Evolutionary conservation across 2,113 vertebrate genomes (phyloP).

Genomic region (Vimba vimba): DNA sequence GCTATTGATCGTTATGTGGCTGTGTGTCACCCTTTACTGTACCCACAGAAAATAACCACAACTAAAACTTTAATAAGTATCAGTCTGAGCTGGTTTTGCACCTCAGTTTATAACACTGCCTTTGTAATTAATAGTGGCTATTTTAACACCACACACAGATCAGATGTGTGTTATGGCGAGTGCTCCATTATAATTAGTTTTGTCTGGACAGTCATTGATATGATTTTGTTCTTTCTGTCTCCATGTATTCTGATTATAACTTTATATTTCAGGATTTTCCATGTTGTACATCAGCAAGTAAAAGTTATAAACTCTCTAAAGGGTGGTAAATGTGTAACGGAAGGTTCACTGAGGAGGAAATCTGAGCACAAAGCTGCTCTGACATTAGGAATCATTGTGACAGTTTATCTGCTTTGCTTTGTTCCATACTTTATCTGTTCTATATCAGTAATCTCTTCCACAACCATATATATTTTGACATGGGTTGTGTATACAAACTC

Average conservation of each 20-base stretch:
- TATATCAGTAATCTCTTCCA: too few relatives aligned
- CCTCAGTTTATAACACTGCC: too few relatives aligned
- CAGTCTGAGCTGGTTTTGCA: slow-evolving; percentile 56
- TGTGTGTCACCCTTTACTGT: slow-evolving; percentile 1
- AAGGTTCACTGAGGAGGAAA: background rate
- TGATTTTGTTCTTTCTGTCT: background rate
- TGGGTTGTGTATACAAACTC: background rate
- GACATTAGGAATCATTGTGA: slow-evolving; percentile 27
- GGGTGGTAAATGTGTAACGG: background rate
- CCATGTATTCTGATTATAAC: slow-evolving; percentile 4
- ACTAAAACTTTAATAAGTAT: slow-evolving; percentile 46
- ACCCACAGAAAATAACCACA: background rate
- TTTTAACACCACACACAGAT: background rate
- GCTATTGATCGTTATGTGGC: slow-evolving; percentile 40
- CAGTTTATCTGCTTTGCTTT: background rate
- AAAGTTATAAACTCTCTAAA: slow-evolving; percentile 1
- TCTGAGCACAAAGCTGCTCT: slow-evolving; percentile 17
- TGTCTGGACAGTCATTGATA: background rate
- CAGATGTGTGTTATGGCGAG: background rate
- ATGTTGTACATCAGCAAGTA: background rate
- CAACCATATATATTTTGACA: background rate
- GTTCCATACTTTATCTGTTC: background rate
- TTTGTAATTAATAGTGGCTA: background rate
- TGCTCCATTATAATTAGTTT: background rate
- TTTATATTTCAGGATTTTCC: slow-evolving; percentile 19